Conservation (phyloP, 2,113 vertebrate genomes). For the Chunga burmeisteri region DNA sequence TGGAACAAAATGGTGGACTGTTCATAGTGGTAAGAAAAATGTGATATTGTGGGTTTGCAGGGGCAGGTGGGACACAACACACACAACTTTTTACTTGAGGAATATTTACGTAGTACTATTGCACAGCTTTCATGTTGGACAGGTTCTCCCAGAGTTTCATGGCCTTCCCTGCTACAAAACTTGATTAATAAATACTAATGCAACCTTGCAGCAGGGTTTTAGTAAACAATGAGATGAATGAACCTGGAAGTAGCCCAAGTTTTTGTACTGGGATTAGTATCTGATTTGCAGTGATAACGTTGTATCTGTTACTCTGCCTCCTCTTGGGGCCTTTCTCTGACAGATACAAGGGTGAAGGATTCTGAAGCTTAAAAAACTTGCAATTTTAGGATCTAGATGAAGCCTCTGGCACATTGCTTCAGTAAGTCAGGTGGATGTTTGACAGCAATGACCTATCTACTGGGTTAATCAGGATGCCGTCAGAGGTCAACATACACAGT, state of each 20-base stretch:
- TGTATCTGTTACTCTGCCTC: neutral
- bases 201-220: neutral
- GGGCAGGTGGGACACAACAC: fast-evolving
- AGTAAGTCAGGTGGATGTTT: neutral
- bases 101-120: neutral
- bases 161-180: neutral
- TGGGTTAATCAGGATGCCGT: neutral
- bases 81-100: neutral
- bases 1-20: slow-evolving; percentile 91
- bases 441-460: neutral
- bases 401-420: neutral
- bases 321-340: neutral
- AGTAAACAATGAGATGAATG: neutral
- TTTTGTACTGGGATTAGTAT: neutral
- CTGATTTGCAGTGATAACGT: neutral
- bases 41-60: neutral
- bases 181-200: fast-evolving
- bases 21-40: slow-evolving; percentile 84
- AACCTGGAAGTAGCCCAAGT: neutral
- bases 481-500: neutral
- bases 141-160: neutral
- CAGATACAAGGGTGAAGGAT: neutral
- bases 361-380: neutral
- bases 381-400: neutral
- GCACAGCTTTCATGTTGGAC: fast-evolving